Evolutionary conservation across 1,140 invertebrate species (phyloP), one percentile per base, ranked within the genome.

Genomic region (Thaumetopoea pityocampa): DNA sequence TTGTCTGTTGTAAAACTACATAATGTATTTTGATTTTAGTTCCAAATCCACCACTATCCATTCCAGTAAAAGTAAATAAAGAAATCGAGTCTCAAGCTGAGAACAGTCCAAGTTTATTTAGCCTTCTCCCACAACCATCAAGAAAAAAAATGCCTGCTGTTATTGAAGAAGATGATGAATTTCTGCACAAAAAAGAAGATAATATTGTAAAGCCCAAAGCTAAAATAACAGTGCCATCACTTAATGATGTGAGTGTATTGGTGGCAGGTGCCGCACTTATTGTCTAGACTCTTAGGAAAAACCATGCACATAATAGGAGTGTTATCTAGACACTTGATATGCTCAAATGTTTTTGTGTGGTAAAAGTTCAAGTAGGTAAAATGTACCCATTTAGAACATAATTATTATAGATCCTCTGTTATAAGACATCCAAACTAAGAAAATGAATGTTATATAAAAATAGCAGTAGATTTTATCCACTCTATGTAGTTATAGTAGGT

Each of bases 161-260:
- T 7, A 67, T 79, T 38, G 88, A 89, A 48, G 81, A 80, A 24
- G 87, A 88, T 52, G 88, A 89, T 67, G 88, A 89, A 57, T 88
- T 88, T 53, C 42, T 89, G n/a, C 83, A 86, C 36, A 89, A 88
- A 59, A 88, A 88, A 52, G 85, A 80, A 38, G 49, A 48, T n/a
- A 65, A 58, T 35, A 44, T 56, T 30, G 43, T 65, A 2, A 82
- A 82, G 57, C 76, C 71, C 7, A 82, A 77, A 51, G 68, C 69
- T 20, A 76, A 61, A 41, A 82, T 82, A 14, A 72, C 71, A 43
- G 74, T 82, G 17, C 78, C 78, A 9, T 80, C 76, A 14, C 44
- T 82, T 3, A 68, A 32, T 63, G 78, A 82, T 70, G 78, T 82
- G 38, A 58, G 76, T n/a, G n/a, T n/a, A n/a, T n/a, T n/a, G n/a